Evolutionary conservation across 92 coral and sea anemone species (phyloP), one percentile per base, ranked within the genome.

Genomic region (Umimayanthus kanabou): DNA sequence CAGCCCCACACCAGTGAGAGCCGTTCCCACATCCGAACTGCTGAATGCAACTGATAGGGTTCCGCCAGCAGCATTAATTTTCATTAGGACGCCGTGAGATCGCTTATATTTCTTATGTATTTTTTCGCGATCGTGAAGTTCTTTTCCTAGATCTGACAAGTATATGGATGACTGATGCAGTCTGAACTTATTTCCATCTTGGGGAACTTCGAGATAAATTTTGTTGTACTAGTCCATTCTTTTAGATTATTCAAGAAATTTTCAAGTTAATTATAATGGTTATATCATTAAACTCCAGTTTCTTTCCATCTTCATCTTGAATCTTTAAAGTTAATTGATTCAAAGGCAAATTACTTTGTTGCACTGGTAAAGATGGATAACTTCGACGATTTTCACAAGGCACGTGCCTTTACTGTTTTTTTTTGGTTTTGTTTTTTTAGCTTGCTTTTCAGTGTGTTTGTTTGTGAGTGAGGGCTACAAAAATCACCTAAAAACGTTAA

Each of bases 101-200:
- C 76, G 76, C 76, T 71, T n/a, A 28, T 71, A 71, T 71, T 7
- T 71, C 33, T 71, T 71, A 71, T 71, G 76, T 9, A 71, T 71
- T 23, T n/a, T 71, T 71, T 71, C 76, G n/a, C 76, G 76, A n/a
- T 71, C 8, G 76, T 71, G 76, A 71, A 71, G 76, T 28, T 71
- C 33, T n/a, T 23, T 71, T 71, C n/a, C 76, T 71, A 71, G 23
- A 71, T n/a, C 76, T 28, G 39, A 71, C n/a, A 71, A 71, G 39
- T 71, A 71, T 28, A 23, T n/a, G n/a, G 76, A 71, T 28, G 76
- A 71, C n/a, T 71, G 76, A 71, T 71, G 76, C 25, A 71, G 14
- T 29, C 76, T 25, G 39, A 71, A 71, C 37, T 71, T 71, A n/a
- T 71, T 28, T 7, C 76, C 76, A 71, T 71, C 39, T n/a, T 0